Conservation (phyloP, 2,113 vertebrate species). For the Alexandromys fortis region DNA sequence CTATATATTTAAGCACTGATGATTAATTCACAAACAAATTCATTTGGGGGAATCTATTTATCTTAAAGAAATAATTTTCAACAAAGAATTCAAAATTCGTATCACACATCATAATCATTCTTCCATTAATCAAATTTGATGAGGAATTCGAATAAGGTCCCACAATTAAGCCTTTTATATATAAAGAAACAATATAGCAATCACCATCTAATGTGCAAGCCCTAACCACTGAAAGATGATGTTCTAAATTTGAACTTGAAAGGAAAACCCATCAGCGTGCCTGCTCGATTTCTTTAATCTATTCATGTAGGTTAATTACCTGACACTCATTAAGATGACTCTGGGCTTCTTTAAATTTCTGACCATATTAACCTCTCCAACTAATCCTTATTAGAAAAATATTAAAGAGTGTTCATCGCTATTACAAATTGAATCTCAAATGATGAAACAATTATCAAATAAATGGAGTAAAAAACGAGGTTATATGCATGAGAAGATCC, state of each 20-base stretch:
- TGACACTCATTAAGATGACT: conserved; percentile 83
- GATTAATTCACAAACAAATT: conserved; percentile 53
- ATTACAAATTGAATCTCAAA: conserved; percentile 84
- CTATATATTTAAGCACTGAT: conserved; percentile 12
- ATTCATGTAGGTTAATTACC: conserved; percentile 84
- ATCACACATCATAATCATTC: conserved; percentile 72
- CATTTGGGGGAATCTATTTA: conserved; percentile 37
- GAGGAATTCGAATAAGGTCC: conserved; percentile 73
- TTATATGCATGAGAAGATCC: conserved; percentile 81
- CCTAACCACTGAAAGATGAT: conserved; percentile 75
- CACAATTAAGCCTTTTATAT: conserved; percentile 77
- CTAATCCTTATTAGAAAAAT: conserved; percentile 85
- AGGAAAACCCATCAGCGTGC: conserved; percentile 79
- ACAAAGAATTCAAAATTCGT: conserved; percentile 63
- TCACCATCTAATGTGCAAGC: conserved; percentile 68
- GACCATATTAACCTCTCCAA: conserved; percentile 83
- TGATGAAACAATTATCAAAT: conserved; percentile 84
- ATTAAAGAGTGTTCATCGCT: conserved; percentile 82
- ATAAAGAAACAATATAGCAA: conserved; percentile 81
- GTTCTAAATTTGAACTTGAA: conserved; percentile 83
- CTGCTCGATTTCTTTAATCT: conserved; percentile 81
- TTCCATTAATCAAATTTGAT: conserved; percentile 79
- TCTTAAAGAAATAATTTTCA: conserved; percentile 53
- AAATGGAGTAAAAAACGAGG: conserved; percentile 82
- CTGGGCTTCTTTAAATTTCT: conserved; percentile 82